phyloP scores from a whole-genome alignment of 2,113 vertebrate genomes.

The Xerus inauris region DNA sequence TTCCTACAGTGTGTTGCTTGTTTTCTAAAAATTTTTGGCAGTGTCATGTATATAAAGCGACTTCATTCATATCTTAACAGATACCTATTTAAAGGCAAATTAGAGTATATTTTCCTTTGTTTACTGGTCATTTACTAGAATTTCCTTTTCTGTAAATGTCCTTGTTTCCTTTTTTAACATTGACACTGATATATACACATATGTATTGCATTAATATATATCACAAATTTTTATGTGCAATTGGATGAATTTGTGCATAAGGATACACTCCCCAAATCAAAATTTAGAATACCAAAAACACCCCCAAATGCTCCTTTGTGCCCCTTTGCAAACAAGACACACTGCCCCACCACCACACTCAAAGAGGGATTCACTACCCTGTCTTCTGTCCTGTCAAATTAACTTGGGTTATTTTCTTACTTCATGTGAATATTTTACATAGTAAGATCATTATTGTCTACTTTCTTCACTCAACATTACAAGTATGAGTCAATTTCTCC shows the following conservation, averaged over 20 bases:
- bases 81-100: conserved; percentile 5
- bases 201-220: not conserved
- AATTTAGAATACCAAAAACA: not conserved
- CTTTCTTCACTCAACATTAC: not conserved
- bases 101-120: not conserved
- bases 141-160: not conserved
- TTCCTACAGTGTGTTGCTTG: not conserved
- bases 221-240: not conserved
- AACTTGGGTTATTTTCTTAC: not conserved
- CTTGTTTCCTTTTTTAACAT: not conserved
- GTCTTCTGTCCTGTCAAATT: conserved; percentile 16
- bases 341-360: not conserved
- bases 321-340: not conserved
- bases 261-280: not conserved
- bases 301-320: not conserved
- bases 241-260: not conserved
- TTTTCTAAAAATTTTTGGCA: not conserved
- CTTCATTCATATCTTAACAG: not conserved
- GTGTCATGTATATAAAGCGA: not conserved
- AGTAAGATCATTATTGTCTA: not conserved
- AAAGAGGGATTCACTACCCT: not conserved
- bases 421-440: not conserved
- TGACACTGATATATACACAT: not conserved
- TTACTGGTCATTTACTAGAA: not conserved
- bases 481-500: not conserved